A percentile compares a stretch with the other conserved stretches of the same genome.
Evolutionary conservation across 1,140 invertebrate species (phyloP).

Genomic region (Notospermus geniculatus): DNA sequence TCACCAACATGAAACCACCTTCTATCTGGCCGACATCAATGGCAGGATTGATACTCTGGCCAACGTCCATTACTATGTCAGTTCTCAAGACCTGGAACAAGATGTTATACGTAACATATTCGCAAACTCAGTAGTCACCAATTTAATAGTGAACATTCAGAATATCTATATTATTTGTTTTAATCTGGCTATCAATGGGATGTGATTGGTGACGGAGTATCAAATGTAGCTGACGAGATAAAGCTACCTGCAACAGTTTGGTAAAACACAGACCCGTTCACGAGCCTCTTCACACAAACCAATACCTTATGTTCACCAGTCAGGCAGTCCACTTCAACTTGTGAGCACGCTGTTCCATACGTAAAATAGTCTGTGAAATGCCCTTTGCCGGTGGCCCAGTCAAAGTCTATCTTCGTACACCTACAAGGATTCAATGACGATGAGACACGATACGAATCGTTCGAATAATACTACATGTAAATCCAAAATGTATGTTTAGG

Average conservation of each 20-base stretch:
- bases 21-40: conserved; percentile 94
- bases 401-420: not conserved
- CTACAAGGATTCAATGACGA: not conserved
- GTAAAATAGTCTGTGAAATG: conserved; percentile 2
- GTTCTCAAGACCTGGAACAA: conserved; percentile 68
- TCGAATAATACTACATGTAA: not conserved
- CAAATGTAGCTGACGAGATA: too few species aligned
- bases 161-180: too few species aligned
- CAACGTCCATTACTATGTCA: conserved; percentile 92
- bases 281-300: not conserved
- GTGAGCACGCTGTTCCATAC: conserved; percentile 44
- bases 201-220: too few species aligned
- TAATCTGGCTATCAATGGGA: too few species aligned
- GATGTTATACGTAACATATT: not conserved
- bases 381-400: not conserved
- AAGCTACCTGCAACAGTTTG: too few species aligned
- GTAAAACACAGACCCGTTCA: too few species aligned
- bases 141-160: too few species aligned
- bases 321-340: conserved; percentile 60
- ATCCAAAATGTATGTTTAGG: not conserved
- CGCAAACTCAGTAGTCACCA: not conserved
- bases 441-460: not conserved
- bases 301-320: conserved; percentile 58
- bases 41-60: conserved; percentile 86
- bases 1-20: conserved; percentile 78